Base-by-base conservation (phyloP, 2,888 invertebrate species). In the Neria commutata region DNA sequence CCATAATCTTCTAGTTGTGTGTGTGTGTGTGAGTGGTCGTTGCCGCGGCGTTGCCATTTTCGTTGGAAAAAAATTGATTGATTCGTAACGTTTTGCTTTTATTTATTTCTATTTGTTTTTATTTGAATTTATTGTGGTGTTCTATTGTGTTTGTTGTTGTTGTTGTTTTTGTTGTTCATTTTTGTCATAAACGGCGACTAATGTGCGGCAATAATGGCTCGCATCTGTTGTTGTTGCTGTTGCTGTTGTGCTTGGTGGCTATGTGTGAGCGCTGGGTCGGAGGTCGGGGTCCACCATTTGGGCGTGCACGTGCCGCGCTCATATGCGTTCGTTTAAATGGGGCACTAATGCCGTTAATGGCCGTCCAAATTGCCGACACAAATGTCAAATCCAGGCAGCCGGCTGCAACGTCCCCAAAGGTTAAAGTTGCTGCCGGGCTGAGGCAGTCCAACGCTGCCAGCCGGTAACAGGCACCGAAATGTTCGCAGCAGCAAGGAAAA, bases 161-260 rank as follows among this genome's bases (percentile, higher is more conserved):
- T 6, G 10, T 37, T 5, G 21, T 6, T 42, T 42, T 42, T 37
- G 37, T 37, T 37, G 4, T 5, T 5, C n/a, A n/a, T 37, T 37
- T 37, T 37, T 6, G 37, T 37, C 37, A 37, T 37, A 37, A 37
- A 37, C 37, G 37, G 37, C 37, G 37, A 37, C n/a, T 37, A 37
- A 4, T n/a, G 37, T 37, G 37, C n/a, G 37, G n/a, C n/a, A n/a
- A 37, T 37, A 37, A n/a, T 37, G n/a, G 37, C 37, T 37, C 3
- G 37, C 3, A 11, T 29, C 29, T 29, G n/a, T 37, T 37, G 8
- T 37, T 5, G 37, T 10, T 14, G 37, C 29, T 8, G 5, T 29
- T 29, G 11, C 5, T 8, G 29, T 5, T 29, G 5, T 5, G 5
- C 29, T 5, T 29, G 5, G 29, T 29, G 5, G 29, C 5, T 42